Conservation (phyloP, 2,888 invertebrate species). For the Drosophila longiperda region DNA sequence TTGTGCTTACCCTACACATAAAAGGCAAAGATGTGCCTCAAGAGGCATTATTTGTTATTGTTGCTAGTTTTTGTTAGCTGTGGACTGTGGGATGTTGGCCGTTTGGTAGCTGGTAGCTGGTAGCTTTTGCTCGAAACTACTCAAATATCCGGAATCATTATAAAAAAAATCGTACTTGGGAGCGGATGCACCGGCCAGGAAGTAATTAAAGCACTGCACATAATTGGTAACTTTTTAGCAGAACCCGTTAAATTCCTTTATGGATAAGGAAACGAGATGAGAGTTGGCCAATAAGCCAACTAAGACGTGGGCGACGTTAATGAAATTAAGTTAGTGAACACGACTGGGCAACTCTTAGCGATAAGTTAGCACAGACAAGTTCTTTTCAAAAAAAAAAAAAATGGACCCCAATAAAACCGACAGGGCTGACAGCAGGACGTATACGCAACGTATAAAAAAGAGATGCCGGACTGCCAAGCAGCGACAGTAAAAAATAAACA, state of each 20-base stretch:
- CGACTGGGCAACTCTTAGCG: slow-evolving; percentile 19
- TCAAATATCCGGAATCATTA: slow-evolving; percentile 79
- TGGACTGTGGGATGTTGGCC: slow-evolving; percentile 9
- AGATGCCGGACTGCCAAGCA: slow-evolving; percentile 36
- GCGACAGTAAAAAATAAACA: slow-evolving; percentile 63
- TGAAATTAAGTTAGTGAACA: slow-evolving; percentile 25
- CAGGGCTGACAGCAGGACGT: slow-evolving; percentile 43
- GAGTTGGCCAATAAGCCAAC: slow-evolving; percentile 19
- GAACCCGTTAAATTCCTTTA: slow-evolving; percentile 40
- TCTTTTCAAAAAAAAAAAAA: slow-evolving; percentile 29
- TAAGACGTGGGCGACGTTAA: slow-evolving; percentile 34
- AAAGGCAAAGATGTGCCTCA: slow-evolving; percentile 50
- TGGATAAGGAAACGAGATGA: slow-evolving; percentile 26
- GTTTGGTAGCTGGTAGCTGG: slow-evolving; percentile 47
- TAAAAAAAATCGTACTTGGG: slow-evolving; percentile 69
- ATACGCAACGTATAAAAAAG: slow-evolving; percentile 57
- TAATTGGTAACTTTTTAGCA: slow-evolving; percentile 69
- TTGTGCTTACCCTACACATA: slow-evolving; percentile 51
- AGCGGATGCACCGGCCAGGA: slow-evolving; percentile 66
- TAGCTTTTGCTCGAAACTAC: slow-evolving; percentile 74
- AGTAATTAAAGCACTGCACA: slow-evolving; percentile 73
- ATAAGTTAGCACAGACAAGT: slow-evolving; percentile 21
- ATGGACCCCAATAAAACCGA: slow-evolving; percentile 58
- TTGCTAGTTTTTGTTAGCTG: slow-evolving; percentile 49
- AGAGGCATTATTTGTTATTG: slow-evolving; percentile 63